Percentiles rank a stretch among this genome's conserved stretches.
These are phyloP conservation scores for Cataglyphis altisquamis DNA, from an alignment of 2,888 invertebrate genomes.

Conservation along the genomic window DNA sequence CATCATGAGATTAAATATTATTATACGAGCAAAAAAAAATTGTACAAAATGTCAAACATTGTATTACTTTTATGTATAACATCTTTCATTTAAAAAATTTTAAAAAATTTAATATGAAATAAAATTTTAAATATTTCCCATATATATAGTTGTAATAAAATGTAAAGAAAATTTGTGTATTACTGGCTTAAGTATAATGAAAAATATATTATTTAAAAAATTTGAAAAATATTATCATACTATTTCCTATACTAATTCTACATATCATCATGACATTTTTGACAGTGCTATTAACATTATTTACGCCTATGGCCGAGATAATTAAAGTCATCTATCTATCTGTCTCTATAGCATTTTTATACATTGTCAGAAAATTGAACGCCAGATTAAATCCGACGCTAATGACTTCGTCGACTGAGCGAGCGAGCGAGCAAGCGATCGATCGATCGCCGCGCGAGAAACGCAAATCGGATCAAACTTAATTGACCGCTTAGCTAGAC, in stretches of 20 bases:
- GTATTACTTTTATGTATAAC: not conserved
- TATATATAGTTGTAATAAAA: no score
- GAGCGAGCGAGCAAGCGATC: slow-evolving; percentile 41
- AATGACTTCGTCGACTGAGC: slow-evolving; percentile 62
- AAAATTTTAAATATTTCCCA: not conserved
- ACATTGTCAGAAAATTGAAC: slow-evolving; percentile 62
- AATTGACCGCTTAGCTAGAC: slow-evolving; percentile 63
- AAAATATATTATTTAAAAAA: slow-evolving; percentile 2
- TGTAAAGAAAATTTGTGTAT: not conserved
- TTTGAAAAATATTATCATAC: not conserved
- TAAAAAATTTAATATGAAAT: not conserved
- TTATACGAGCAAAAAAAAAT: not conserved
- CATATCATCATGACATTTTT: slow-evolving; percentile 2
- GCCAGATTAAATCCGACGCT: slow-evolving; percentile 63
- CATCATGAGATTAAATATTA: not conserved
- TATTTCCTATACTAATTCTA: slow-evolving; percentile 16
- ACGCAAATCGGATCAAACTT: slow-evolving; percentile 71
- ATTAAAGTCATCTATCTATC: slow-evolving; percentile 53
- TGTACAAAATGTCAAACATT: not conserved
- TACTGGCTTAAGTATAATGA: not conserved
- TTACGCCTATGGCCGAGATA: slow-evolving; percentile 19
- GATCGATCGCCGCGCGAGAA: slow-evolving; percentile 65
- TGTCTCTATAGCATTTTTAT: slow-evolving; percentile 53
- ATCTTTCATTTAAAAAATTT: not conserved
- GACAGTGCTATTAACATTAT: slow-evolving; percentile 14